phyloP scores from a whole-genome alignment of 2,113 vertebrate species.

The Lepisosteus oculatus region DNA sequence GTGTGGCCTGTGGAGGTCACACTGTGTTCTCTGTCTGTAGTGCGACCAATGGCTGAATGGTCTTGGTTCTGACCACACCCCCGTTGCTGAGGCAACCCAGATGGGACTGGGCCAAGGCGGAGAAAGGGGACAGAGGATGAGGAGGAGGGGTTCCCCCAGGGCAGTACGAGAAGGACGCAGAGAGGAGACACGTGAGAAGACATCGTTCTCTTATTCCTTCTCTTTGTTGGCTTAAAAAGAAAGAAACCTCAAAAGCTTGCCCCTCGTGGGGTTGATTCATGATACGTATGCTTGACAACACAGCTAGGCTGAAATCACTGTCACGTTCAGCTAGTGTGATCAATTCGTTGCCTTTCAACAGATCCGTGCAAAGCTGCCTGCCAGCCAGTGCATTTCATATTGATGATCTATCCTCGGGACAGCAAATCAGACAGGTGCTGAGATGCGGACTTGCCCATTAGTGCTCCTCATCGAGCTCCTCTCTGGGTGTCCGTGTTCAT shows the following conservation, averaged over 20 bases:
- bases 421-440: too few species aligned
- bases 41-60: not conserved
- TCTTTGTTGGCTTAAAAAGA: not conserved
- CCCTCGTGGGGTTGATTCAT: not conserved
- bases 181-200: slow-evolving; percentile 40
- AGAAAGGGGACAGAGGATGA: slow-evolving; percentile 47
- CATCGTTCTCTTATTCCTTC: not conserved
- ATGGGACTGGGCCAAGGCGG: slow-evolving; percentile 61
- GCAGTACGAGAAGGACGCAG: slow-evolving; percentile 37
- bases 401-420: too few species aligned
- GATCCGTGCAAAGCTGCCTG: not conserved
- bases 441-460: too few species aligned
- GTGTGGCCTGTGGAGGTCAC: too few species aligned
- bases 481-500: not conserved
- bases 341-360: not conserved
- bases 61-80: not conserved
- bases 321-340: not conserved
- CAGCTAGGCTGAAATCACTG: not conserved
- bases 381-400: too few species aligned
- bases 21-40: not conserved
- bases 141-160: slow-evolving; percentile 36
- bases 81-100: slow-evolving; percentile 32
- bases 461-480: too few species aligned
- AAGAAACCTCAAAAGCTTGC: too few species aligned
- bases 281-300: not conserved